Base-by-base conservation (phyloP, 2,797 vertebrate species). In the Spinibarbus caldwelli region DNA sequence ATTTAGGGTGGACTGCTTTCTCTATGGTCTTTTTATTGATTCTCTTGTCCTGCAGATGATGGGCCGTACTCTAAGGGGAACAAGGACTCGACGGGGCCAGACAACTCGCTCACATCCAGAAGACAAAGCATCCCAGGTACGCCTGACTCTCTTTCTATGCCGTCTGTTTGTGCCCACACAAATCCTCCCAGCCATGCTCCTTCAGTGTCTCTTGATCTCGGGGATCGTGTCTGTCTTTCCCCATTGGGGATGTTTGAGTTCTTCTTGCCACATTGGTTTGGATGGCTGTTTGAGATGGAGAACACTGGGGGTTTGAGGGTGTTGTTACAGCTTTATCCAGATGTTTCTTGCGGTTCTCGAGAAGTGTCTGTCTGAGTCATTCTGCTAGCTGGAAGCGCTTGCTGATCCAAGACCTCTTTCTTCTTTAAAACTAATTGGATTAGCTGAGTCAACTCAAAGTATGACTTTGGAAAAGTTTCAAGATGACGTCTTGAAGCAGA, bases 121-220 rank as follows among this genome's bases (percentile, higher is more conserved):
- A 96, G 97, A 90, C 98, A 98, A 91, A 99, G 97, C 90, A 97
- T 98, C 89, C 97, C 98, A 97, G 98, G 98, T 99, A 96, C 84
- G n/a, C 6, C 15, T 34, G 45, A n/a, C 36, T 29, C 11, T 38
- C 34, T 71, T 26, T 75, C n/a, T 83, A 1, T 78, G n/a, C 8
- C 41, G 57, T 31, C 62, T 57, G 43, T 67, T 57, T 52, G 19
- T 43, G 41, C 80, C 80, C 80, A 47, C 77, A 83, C 82, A 34
- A 49, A 80, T 21, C 36, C 41, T 52, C 43, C 64, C 47, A 47
- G 52, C 72, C n/a, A 66, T 19, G 14, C 47, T 86, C 43, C 52
- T 10, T 59, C 29, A 54, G 26, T 2, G 0, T 34, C 45, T 86
- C 86, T 86, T 90, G 76, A 88, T 87, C 71, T 86, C n/a, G 54